phyloP scores from a whole-genome alignment of 53 echinoderm and acorn worm genomes.

The Apostichopus leukothele region DNA sequence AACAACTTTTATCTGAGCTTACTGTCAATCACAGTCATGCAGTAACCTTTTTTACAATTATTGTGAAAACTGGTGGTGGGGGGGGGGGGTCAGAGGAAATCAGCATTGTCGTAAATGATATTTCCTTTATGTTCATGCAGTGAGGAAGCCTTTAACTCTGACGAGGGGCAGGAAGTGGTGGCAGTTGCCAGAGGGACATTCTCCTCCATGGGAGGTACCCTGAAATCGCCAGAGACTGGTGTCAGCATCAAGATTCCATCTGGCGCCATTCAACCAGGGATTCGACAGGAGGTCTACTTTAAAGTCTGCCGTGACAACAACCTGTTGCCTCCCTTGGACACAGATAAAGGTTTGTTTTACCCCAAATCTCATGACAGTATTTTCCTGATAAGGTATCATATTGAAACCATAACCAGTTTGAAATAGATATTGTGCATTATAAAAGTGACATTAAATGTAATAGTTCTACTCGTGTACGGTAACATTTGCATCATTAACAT shows the following conservation, averaged over 20 bases:
- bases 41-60: neutral
- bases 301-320: slow-evolving; percentile 94
- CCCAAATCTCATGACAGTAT: neutral
- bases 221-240: slow-evolving; percentile 75
- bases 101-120: too few relatives aligned
- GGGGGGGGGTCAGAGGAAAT: neutral
- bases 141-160: slow-evolving; percentile 79
- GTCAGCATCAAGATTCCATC: slow-evolving; percentile 93
- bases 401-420: too few relatives aligned
- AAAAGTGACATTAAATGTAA: too few relatives aligned
- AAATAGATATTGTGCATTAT: too few relatives aligned
- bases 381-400: too few relatives aligned
- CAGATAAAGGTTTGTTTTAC: slow-evolving; percentile 67
- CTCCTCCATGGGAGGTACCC: slow-evolving; percentile 71
- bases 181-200: slow-evolving; percentile 85
- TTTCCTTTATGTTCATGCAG: slow-evolving; percentile 26
- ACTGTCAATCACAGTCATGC: neutral
- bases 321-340: slow-evolving; percentile 92
- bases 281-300: slow-evolving; percentile 88
- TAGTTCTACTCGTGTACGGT: too few relatives aligned
- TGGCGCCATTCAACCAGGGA: slow-evolving; percentile 84
- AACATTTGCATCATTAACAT: too few relatives aligned
- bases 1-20: neutral
- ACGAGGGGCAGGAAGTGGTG: slow-evolving; percentile 89
- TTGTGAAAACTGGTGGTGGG: neutral